Percentiles rank a stretch among this genome's conserved stretches.
Conservation (phyloP, 1,140 invertebrate species). For the Mesaphorura yosii region DNA sequence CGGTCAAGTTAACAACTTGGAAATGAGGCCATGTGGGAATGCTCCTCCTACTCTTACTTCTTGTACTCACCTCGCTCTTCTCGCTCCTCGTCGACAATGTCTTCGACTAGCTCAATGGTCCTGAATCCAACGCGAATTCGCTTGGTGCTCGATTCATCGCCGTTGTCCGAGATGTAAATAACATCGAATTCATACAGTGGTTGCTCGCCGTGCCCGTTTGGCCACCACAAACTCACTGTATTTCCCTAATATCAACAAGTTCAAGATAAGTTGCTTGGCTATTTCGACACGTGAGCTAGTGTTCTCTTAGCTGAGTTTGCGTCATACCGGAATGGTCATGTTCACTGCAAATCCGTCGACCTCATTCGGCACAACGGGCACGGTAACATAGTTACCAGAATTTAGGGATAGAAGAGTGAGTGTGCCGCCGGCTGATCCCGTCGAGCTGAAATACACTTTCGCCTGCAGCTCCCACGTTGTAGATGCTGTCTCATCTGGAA, state of each 20-base stretch:
- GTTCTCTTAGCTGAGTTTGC: neutral
- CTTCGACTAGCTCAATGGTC: conserved; percentile 65
- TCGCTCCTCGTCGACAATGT: conserved; percentile 41
- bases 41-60: neutral
- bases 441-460: too few relatives aligned
- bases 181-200: conserved; percentile 58
- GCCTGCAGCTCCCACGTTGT: conserved; percentile 28
- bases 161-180: conserved; percentile 36
- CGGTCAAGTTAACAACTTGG: neutral
- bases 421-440: too few relatives aligned
- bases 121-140: conserved; percentile 66
- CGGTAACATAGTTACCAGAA: too few relatives aligned
- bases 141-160: conserved; percentile 35
- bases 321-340: neutral
- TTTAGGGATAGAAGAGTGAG: too few relatives aligned
- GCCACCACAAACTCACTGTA: conserved; percentile 36
- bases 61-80: conserved; percentile 11
- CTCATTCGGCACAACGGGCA: neutral
- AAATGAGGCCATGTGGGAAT: conserved; percentile 1
- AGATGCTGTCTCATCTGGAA: conserved; percentile 18
- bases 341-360: neutral
- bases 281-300: neutral
- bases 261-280: too few relatives aligned
- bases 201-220: conserved; percentile 40
- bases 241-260: conserved; percentile 21